Base-by-base conservation (phyloP, 2,797 vertebrate genomes). In the Miichthys miiuy region DNA sequence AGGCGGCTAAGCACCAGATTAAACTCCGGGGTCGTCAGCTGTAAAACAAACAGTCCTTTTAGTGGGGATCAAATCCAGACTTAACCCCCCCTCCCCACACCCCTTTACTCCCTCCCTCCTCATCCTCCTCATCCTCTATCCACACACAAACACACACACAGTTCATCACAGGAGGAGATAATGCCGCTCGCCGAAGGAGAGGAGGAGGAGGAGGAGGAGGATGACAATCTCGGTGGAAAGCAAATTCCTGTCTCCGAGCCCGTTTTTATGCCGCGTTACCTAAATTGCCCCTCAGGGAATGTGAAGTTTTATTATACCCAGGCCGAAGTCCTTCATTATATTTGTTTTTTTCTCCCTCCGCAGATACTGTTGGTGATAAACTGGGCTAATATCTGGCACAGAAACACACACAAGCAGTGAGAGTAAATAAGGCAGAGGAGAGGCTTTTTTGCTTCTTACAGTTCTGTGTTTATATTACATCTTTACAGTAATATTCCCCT, bases 11-110 rank as follows among this genome's bases (percentile, higher is more conserved):
- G 91, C 83, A 81, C 50, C 91, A 93, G 93, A 93, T 95, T 92
- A 94, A 88, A 90, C 88, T 90, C 92, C 50, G 68, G 79, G 88
- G 86, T 87, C 79, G 76, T 91, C 93, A 91, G 90, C 91, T 93
- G 91, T 91, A 93, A 95, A 95, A 95, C 94, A 95, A 95, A 94
- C 93, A 94, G 88, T 88, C 84, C 93, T 95, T 95, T 92, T 93
- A 89, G 88, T 55, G 8, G 60, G 80, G 79, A 87, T 83, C 87
- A 93, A 91, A 93, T 93, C 91, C 92, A 69, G 87, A 87, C 81
- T 88, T 89, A 92, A 83, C 71, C 82, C 83, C 80, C 70, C 50
- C 46, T 6, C 10, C 51, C 30, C 7, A 1, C 30, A 34, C 23
- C 18, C 20, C 30, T 30, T 30, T 30, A 30, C 30, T 41, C 60